Percentiles rank a stretch among this genome's conserved stretches.
These are phyloP conservation scores for Callyntrura sp. DNA, from an alignment of 2,888 invertebrate genomes.

Conservation along the genomic window DNA sequence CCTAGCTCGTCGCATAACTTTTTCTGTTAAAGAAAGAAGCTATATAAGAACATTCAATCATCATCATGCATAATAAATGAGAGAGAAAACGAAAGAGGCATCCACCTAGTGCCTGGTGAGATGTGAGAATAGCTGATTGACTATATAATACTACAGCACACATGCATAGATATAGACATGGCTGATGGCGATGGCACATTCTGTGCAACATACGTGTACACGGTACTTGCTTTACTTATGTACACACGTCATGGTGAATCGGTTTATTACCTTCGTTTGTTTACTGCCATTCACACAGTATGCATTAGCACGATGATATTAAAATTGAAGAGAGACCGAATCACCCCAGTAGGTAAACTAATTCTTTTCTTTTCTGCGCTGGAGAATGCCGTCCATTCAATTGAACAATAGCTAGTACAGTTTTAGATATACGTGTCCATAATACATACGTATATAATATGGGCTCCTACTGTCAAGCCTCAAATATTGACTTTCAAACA, in stretches of 20 bases:
- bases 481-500: conserved; percentile 76
- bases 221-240: background rate
- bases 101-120: conserved; percentile 27
- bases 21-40: conserved; percentile 23
- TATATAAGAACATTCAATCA: conserved; percentile 57
- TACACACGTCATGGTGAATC: conserved; percentile 73
- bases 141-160: background rate
- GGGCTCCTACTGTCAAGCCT: conserved; percentile 68
- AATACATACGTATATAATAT: conserved; percentile 31
- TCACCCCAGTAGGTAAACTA: conserved; percentile 75
- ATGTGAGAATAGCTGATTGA: conserved; percentile 27
- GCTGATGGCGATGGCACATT: too few relatives aligned
- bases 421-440: conserved; percentile 9
- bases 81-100: conserved; percentile 37
- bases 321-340: conserved; percentile 74
- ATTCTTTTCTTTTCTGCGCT: conserved; percentile 57
- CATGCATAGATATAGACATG: background rate
- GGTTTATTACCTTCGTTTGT: conserved; percentile 75
- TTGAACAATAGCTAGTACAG: background rate
- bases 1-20: background rate
- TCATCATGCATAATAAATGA: conserved; percentile 65
- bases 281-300: conserved; percentile 69
- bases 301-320: conserved; percentile 75
- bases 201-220: background rate
- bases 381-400: conserved; percentile 65